Evolutionary conservation across 2,113 vertebrate species (phyloP).

Genomic region (Pteruthius melanotis): DNA sequence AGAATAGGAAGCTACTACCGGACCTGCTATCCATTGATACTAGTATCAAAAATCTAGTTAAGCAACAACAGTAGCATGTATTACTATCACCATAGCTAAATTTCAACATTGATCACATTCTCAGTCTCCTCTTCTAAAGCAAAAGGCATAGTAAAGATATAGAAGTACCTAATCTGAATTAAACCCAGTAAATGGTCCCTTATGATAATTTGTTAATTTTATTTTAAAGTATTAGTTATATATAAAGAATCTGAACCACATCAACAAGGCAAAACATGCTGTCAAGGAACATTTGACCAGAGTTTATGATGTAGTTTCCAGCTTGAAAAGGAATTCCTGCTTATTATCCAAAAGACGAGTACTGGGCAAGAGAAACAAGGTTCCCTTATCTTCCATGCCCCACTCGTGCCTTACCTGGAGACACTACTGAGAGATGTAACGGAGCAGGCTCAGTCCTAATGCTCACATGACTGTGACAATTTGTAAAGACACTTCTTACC

Average conservation of each 20-base stretch:
- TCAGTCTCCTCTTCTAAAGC: background rate
- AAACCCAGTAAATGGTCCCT: background rate
- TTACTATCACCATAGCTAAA: background rate
- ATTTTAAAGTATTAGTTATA: background rate
- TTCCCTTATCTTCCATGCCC: background rate
- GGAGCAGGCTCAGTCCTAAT: background rate
- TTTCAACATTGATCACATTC: background rate
- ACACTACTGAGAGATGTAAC: background rate
- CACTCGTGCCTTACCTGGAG: background rate
- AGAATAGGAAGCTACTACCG: background rate
- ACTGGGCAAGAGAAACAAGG: background rate
- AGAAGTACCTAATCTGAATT: background rate
- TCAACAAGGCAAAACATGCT: background rate
- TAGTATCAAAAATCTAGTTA: background rate
- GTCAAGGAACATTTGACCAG: background rate
- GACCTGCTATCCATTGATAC: background rate
- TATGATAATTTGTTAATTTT: background rate
- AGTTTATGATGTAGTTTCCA: background rate
- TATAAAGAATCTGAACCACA: background rate
- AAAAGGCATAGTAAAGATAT: background rate
- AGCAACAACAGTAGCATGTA: background rate
- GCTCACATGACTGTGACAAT: accelerated
- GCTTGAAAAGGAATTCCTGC: background rate
- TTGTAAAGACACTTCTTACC: background rate
- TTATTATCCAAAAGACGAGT: background rate